Conservation (phyloP, 2,797 vertebrate species). For the Hypotaenidia okinawae region DNA sequence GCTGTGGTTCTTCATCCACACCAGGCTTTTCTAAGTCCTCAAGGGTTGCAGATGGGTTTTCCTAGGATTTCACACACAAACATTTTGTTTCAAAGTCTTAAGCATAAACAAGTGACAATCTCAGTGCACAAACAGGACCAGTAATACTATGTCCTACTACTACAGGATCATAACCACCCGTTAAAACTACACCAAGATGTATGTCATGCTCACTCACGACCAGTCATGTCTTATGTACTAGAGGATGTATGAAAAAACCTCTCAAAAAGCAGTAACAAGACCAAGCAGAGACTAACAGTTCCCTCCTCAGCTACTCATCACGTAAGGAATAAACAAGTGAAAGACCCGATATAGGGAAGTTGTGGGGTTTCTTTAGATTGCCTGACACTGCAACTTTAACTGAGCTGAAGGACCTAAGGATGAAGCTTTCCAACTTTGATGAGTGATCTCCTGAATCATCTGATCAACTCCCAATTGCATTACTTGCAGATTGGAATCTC, state of each 20-base stretch:
- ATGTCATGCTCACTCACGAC: neutral
- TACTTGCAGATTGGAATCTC: neutral
- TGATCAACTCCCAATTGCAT: neutral
- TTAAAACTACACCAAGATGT: neutral
- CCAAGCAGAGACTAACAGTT: neutral
- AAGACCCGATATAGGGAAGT: neutral
- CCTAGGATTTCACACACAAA: constrained; percentile 74
- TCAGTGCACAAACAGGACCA: neutral
- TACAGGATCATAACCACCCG: rapidly evolving
- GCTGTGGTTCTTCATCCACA: constrained; percentile 97
- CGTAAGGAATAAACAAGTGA: neutral
- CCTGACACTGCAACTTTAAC: neutral
- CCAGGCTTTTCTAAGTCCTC: constrained; percentile 98
- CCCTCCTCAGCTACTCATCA: neutral
- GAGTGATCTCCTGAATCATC: neutral
- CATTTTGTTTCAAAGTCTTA: neutral
- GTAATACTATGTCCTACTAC: rapidly evolving
- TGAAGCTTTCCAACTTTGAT: neutral
- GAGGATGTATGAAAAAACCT: neutral
- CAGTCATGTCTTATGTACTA: neutral
- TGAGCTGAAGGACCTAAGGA: neutral
- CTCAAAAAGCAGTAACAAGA: neutral
- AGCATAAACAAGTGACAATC: neutral
- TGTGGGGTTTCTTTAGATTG: neutral
- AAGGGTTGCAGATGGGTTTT: constrained; percentile 95